phyloP scores from a whole-genome alignment of 2,113 vertebrate species.

The Tachysurus fulvidraco region DNA sequence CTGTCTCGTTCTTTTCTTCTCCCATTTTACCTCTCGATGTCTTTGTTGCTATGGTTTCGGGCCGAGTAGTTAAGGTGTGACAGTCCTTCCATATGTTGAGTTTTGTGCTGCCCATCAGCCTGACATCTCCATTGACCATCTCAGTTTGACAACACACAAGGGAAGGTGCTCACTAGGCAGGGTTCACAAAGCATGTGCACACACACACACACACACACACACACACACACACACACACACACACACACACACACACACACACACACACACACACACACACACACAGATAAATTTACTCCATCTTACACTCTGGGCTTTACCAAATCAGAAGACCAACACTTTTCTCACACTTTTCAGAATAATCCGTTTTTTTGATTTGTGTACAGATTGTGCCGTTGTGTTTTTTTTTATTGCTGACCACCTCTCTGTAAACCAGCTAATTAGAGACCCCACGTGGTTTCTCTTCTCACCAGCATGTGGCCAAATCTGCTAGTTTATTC shows the following conservation, averaged over 20 bases:
- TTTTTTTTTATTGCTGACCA: background rate
- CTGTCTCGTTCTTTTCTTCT: conserved; percentile 44
- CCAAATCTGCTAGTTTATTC: background rate
- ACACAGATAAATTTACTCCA: background rate
- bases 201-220: too few species aligned
- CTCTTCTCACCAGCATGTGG: background rate
- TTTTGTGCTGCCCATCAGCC: conserved; percentile 44
- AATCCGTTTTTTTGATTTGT: conserved; percentile 4
- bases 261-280: too few species aligned
- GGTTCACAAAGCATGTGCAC: conserved; percentile 13
- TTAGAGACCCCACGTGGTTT: conserved; percentile 14
- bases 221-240: too few species aligned
- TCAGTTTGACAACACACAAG: conserved; percentile 45
- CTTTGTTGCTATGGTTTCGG: conserved; percentile 59
- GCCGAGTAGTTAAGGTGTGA: conserved; percentile 49
- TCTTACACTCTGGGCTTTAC: conserved; percentile 13
- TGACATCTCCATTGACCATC: conserved; percentile 52
- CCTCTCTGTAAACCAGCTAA: conserved; percentile 3
- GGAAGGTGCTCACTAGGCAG: conserved; percentile 15
- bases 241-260: too few species aligned
- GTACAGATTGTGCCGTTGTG: background rate
- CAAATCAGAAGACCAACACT: background rate
- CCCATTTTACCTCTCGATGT: conserved; percentile 39
- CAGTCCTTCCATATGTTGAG: conserved; percentile 43
- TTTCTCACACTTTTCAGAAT: background rate